Conservation (phyloP, 2,888 invertebrate genomes). For the Eudasyphora cyanicolor region DNA sequence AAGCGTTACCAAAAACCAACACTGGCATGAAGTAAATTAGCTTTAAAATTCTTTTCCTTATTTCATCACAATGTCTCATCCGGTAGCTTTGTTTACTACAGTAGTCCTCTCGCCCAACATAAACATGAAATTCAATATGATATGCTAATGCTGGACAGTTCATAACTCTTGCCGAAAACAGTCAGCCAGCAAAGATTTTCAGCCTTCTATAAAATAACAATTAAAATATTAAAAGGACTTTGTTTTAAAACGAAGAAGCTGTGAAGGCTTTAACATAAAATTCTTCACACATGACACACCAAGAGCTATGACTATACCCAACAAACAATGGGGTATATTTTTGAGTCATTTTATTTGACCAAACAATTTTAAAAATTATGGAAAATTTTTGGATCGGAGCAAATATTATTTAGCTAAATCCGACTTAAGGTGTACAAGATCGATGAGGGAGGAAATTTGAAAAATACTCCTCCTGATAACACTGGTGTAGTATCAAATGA, state of each 20-base stretch:
- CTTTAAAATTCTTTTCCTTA: too few relatives aligned
- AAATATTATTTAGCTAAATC: too few relatives aligned
- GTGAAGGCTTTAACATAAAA: not conserved
- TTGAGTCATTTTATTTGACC: too few relatives aligned
- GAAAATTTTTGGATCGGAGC: too few relatives aligned
- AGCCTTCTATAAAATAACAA: not conserved
- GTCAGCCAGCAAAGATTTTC: not conserved
- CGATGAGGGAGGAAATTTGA: too few relatives aligned
- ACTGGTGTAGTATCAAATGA: too few relatives aligned
- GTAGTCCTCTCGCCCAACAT: conserved; percentile 23
- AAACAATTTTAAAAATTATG: too few relatives aligned
- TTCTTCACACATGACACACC: not conserved
- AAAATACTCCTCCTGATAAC: too few relatives aligned
- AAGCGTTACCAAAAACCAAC: conserved; percentile 6
- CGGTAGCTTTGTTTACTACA: not conserved
- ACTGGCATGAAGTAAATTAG: conserved; percentile 46
- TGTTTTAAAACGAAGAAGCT: not conserved
- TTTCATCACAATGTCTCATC: too few relatives aligned
- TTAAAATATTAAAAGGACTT: conserved; percentile 7
- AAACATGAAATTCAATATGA: conserved; percentile 59
- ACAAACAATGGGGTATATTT: too few relatives aligned
- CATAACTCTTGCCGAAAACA: not conserved
- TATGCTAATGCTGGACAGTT: conserved; percentile 16
- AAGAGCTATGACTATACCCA: not conserved
- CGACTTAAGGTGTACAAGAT: too few relatives aligned